A percentile compares a stretch with the other conserved stretches of the same genome.
Conservation (phyloP, 2,888 invertebrate species). For the Physocephala rufipes region DNA sequence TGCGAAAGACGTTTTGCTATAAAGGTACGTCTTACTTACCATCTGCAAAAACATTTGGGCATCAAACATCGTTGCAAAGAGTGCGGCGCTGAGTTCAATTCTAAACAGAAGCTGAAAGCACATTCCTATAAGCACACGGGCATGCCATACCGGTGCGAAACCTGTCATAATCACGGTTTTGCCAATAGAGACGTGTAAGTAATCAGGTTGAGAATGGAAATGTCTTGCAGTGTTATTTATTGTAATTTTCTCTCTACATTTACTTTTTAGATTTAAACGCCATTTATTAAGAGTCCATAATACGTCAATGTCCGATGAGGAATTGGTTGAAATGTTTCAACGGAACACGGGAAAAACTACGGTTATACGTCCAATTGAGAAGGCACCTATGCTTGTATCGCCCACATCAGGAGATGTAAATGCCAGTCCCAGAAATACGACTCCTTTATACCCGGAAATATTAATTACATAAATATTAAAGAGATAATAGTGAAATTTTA, state of each 20-base stretch:
- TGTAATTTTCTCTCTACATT: neutral
- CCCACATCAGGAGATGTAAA: neutral
- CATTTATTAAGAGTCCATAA: conserved; percentile 47
- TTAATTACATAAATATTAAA: neutral
- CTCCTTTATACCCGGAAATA: conserved; percentile 3
- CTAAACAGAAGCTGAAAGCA: conserved; percentile 48
- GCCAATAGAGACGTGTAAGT: conserved; percentile 48
- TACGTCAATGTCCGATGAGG: conserved; percentile 46
- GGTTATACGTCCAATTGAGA: conserved; percentile 36
- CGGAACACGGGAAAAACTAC: conserved; percentile 49
- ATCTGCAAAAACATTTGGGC: conserved; percentile 52
- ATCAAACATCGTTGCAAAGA: conserved; percentile 50
- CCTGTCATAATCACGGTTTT: conserved; percentile 48
- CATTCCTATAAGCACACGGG: conserved; percentile 53
- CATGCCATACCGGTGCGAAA: conserved; percentile 50
- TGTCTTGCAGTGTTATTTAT: neutral
- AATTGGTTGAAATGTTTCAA: conserved; percentile 47
- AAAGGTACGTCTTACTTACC: conserved; percentile 52
- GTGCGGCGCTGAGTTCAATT: conserved; percentile 50
- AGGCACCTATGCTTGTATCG: neutral
- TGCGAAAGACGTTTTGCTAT: conserved; percentile 53
- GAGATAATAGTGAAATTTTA: too few relatives aligned
- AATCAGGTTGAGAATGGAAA: neutral
- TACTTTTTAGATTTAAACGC: conserved; percentile 44
- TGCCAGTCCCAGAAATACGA: neutral